Evolutionary conservation across 2,113 vertebrate genomes (phyloP), one percentile per base, ranked within the genome.

Genomic region (Cettia cetti): DNA sequence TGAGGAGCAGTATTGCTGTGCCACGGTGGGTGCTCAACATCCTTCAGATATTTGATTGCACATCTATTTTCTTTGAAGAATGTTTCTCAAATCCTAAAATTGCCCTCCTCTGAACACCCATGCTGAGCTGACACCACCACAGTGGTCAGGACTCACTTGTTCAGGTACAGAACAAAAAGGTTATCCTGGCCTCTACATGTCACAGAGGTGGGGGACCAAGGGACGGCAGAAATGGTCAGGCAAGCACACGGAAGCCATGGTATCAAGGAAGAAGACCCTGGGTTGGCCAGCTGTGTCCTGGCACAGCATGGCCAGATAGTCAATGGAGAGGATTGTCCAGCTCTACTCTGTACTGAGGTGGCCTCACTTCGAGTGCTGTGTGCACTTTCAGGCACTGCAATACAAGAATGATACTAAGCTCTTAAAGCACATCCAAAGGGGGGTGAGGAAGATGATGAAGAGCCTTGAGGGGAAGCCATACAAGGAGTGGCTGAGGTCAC

Each of bases 221-320:
- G 52, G 54, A 27, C 2, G 1, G 37, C 28, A 49, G 40, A 76
- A 71, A 82, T 2, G 2, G 17, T 45, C 6, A 3, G 70, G 8
- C 6, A 40, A 76, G 20, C 2, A 7, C 44, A 85, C 37, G 20
- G 31, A 84, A 87, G 23, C 9, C 6, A 4, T 3, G 10, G 14
- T 60, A 50, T 6, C 0, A 0, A 75, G 35, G 57, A 88, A 79
- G 22, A 44, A 19, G 5, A 65, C 10, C 3, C 37, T 27, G 17
- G 31, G 17, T 27, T 59, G 22, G 13, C 14, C 37, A 50, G 0
- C 5, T 1, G 0, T 21, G 35, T 22, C 13, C 21, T 44, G 21
- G 27, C 27, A 52, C 17, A 52, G 17, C 17, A 22, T 33, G 21
- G 31, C 8, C 39, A 83, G 37, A 37, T 3, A 14, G 53, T 7